Evolutionary conservation across 2,113 vertebrate genomes (phyloP).

Genomic region (Hystrix brachyura): DNA sequence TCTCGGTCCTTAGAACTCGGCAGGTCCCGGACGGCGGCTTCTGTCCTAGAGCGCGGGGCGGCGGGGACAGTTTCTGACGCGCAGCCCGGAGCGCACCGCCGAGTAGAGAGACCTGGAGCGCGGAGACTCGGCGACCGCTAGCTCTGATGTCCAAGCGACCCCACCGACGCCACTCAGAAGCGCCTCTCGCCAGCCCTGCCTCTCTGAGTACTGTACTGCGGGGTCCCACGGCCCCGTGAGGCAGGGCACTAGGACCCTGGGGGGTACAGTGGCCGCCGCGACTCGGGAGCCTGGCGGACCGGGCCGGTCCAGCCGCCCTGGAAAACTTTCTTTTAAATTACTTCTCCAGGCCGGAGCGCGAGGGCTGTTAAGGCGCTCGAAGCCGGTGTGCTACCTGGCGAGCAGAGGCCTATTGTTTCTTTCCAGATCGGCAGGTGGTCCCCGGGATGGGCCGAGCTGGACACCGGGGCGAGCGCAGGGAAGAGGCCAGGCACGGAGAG

Average conservation of each 20-base stretch:
- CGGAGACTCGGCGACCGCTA: not conserved
- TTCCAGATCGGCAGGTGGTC: not conserved
- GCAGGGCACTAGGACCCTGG: slow-evolving; percentile 81
- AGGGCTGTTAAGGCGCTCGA: not conserved
- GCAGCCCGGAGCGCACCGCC: not conserved
- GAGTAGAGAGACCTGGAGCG: not conserved
- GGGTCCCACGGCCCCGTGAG: rapidly evolving
- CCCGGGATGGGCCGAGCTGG: not conserved
- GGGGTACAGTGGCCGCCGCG: slow-evolving; percentile 2
- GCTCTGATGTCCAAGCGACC: not conserved
- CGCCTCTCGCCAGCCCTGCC: not conserved
- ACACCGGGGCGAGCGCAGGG: not conserved
- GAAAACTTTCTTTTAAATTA: slow-evolving; percentile 68
- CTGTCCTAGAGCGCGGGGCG: not conserved
- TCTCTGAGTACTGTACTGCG: rapidly evolving
- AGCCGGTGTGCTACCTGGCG: not conserved
- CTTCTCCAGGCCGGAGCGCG: not conserved
- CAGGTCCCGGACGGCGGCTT: not conserved
- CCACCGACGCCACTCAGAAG: not conserved
- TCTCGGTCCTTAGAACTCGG: not conserved
- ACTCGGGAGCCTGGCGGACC: not conserved
- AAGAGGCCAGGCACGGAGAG: not conserved
- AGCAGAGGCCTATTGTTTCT: not conserved
- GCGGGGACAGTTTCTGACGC: not conserved
- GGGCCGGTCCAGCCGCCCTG: not conserved